Conservation (phyloP, 2,888 invertebrate species). For the Laothoe populi region DNA sequence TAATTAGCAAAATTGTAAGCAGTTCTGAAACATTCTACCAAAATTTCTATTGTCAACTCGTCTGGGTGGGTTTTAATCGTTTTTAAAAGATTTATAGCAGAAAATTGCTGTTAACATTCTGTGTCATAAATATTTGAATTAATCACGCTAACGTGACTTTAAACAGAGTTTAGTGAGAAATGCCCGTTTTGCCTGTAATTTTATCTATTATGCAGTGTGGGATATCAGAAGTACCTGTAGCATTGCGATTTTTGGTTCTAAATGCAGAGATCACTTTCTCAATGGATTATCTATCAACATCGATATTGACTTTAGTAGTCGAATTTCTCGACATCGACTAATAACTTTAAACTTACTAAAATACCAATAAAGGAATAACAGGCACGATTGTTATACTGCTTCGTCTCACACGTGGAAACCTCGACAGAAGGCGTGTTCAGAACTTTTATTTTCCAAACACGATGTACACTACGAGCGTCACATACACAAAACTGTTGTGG, state of each 20-base stretch:
- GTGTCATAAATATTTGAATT: slow-evolving; percentile 3
- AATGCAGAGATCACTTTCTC: no score
- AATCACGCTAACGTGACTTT: neutral
- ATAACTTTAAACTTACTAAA: neutral
- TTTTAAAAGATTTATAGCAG: slow-evolving; percentile 10
- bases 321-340: neutral
- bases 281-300: no score
- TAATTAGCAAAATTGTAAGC: slow-evolving; percentile 15
- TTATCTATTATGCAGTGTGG: no score
- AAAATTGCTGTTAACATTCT: neutral
- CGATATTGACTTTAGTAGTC: no score
- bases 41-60: slow-evolving; percentile 16
- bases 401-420: neutral
- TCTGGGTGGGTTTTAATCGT: slow-evolving; percentile 13
- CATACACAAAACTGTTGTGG: slow-evolving; percentile 57
- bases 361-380: neutral
- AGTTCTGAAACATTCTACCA: slow-evolving; percentile 7
- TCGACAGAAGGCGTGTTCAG: neutral
- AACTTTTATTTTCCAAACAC: slow-evolving; percentile 43
- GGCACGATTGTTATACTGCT: neutral
- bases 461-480: slow-evolving; percentile 42
- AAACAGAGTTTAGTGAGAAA: neutral
- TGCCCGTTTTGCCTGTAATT: neutral
- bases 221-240: no score
- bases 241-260: no score